Percentiles rank a stretch among this genome's conserved stretches.
phyloP scores from a whole-genome alignment of 2,888 invertebrate genomes.

The Chirona hameri region DNA sequence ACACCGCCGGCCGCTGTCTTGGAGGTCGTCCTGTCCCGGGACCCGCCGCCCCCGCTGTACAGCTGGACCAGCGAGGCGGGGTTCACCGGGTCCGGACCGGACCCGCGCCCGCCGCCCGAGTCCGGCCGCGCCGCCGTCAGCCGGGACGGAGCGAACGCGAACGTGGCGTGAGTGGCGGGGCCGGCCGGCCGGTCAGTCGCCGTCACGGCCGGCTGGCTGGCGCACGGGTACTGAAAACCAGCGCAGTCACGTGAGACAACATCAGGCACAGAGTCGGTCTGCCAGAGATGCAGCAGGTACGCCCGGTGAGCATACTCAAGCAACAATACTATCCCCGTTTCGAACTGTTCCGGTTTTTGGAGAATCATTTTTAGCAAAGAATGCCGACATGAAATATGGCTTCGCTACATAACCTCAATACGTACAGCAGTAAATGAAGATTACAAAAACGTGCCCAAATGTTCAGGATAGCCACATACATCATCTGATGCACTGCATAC shows the following conservation, averaged over 20 bases:
- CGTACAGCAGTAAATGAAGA: too few relatives aligned
- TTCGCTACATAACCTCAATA: too few relatives aligned
- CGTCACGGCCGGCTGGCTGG: background rate
- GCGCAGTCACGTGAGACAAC: too few relatives aligned
- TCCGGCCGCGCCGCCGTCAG: background rate
- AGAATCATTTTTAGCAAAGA: too few relatives aligned
- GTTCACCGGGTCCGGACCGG: background rate
- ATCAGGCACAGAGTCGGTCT: background rate
- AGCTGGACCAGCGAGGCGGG: background rate
- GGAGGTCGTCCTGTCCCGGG: background rate
- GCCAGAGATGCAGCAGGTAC: too few relatives aligned
- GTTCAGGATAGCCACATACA: too few relatives aligned
- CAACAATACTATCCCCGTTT: too few relatives aligned
- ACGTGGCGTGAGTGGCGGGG: background rate
- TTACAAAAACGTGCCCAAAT: too few relatives aligned
- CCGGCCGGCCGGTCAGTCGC: background rate
- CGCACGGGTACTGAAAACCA: background rate
- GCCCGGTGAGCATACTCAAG: too few relatives aligned
- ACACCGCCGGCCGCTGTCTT: background rate
- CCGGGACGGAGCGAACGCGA: background rate
- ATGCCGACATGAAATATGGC: too few relatives aligned
- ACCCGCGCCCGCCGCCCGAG: background rate
- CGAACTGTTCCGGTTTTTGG: too few relatives aligned
- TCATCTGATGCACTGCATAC: too few relatives aligned
- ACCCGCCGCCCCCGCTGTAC: background rate